A percentile compares a stretch with the other conserved stretches of the same genome.
Evolutionary conservation across 1,140 invertebrate species (phyloP).

Genomic region (Trichonephila clavata): DNA sequence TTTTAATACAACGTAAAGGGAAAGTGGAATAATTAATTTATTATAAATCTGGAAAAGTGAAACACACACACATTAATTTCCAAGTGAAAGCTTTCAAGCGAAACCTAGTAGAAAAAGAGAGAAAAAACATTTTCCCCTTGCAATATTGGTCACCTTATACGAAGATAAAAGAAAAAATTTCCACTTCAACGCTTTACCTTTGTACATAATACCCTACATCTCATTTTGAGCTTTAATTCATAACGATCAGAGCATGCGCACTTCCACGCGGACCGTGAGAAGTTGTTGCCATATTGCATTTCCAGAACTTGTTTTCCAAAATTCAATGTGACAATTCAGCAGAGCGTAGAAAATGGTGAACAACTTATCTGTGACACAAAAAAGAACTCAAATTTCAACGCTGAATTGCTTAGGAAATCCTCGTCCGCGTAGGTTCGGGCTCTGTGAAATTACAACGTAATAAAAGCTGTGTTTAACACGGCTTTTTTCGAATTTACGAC

Average conservation of each 20-base stretch:
- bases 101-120: background rate
- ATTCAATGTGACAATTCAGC: conserved; percentile 1
- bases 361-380: background rate
- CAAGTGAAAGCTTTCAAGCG: background rate
- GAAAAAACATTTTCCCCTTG: background rate
- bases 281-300: background rate
- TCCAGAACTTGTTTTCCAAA: conserved; percentile 13
- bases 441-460: conserved; percentile 18
- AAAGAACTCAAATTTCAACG: background rate
- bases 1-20: too few relatives aligned
- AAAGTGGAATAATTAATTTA: background rate
- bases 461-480: conserved; percentile 1
- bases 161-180: background rate
- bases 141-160: background rate
- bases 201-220: background rate
- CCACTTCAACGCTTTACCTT: conserved; percentile 1
- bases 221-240: conserved; percentile 1
- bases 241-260: background rate
- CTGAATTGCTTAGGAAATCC: conserved; percentile 15
- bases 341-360: background rate
- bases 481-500: background rate
- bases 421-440: background rate
- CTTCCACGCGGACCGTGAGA: background rate
- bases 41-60: background rate
- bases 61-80: too few relatives aligned